phyloP scores from a whole-genome alignment of 2,888 invertebrate genomes.

The Urechis unicinctus region DNA sequence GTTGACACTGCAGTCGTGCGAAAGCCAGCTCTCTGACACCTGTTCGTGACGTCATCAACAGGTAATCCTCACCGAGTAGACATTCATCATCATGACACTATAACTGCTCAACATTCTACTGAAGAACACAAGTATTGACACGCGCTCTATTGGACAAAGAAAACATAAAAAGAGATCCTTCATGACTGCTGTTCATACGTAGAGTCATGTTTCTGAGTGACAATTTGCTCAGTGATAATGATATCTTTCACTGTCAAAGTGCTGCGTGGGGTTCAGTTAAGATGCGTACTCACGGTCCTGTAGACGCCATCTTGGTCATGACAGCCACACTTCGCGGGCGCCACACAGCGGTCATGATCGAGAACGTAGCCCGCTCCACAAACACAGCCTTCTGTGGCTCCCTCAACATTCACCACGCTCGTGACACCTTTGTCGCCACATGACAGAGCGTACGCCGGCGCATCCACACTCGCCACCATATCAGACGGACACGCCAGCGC shows the following conservation, averaged over 20 bases:
- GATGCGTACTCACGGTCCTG: neutral
- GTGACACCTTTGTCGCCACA: neutral
- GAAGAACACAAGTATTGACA: too few species aligned
- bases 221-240: too few species aligned
- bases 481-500: neutral
- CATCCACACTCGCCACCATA: neutral
- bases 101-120: too few species aligned
- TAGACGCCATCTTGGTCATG: neutral
- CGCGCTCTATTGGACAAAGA: too few species aligned
- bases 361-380: neutral
- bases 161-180: too few species aligned
- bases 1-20: neutral
- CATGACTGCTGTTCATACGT: too few species aligned
- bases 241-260: too few species aligned
- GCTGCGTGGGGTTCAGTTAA: neutral
- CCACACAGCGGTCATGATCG: neutral
- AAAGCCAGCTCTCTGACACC: neutral
- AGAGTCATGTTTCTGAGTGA: too few species aligned
- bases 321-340: neutral
- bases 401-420: neutral
- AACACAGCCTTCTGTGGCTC: neutral
- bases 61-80: too few species aligned
- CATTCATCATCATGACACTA: too few species aligned
- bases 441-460: neutral
- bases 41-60: too few species aligned